These are phyloP conservation scores for Polyploca ridens DNA, from an alignment of 2,888 invertebrate species.

Conservation along the genomic window DNA sequence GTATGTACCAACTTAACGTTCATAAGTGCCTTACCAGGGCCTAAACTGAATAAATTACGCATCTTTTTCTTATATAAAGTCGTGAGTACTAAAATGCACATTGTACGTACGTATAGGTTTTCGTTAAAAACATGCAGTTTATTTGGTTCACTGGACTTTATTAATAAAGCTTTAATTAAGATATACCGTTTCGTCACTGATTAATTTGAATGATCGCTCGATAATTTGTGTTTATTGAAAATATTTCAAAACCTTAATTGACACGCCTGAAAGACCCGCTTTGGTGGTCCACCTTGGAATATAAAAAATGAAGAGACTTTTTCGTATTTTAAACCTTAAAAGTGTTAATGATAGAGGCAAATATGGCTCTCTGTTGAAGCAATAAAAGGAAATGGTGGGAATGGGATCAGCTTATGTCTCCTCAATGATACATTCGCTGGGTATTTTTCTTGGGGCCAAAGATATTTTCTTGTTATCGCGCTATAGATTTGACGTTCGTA, in stretches of 20 bases:
- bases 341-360: neutral
- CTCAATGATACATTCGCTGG: neutral
- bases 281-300: neutral
- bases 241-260: slow-evolving; percentile 56
- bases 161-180: slow-evolving; percentile 80
- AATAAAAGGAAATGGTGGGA: neutral
- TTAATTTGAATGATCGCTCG: slow-evolving; percentile 72
- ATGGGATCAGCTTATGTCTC: slow-evolving; percentile 1
- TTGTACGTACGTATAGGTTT: slow-evolving; percentile 39
- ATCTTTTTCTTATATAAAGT: slow-evolving; percentile 2
- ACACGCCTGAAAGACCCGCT: slow-evolving; percentile 22
- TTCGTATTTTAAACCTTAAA: neutral
- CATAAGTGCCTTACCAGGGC: no score
- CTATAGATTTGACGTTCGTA: slow-evolving; percentile 17
- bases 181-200: slow-evolving; percentile 67
- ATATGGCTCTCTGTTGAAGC: neutral
- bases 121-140: slow-evolving; percentile 72
- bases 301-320: neutral
- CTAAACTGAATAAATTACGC: no score
- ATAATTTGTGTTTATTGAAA: slow-evolving; percentile 70
- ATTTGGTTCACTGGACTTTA: slow-evolving; percentile 68
- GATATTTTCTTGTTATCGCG: slow-evolving; percentile 20
- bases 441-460: slow-evolving; percentile 5
- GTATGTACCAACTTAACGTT: no score
- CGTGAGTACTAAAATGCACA: slow-evolving; percentile 26